A percentile compares a stretch with the other conserved stretches of the same genome.
phyloP scores from a whole-genome alignment of 1,140 invertebrate species.

The Archegozetes longisetosus region DNA sequence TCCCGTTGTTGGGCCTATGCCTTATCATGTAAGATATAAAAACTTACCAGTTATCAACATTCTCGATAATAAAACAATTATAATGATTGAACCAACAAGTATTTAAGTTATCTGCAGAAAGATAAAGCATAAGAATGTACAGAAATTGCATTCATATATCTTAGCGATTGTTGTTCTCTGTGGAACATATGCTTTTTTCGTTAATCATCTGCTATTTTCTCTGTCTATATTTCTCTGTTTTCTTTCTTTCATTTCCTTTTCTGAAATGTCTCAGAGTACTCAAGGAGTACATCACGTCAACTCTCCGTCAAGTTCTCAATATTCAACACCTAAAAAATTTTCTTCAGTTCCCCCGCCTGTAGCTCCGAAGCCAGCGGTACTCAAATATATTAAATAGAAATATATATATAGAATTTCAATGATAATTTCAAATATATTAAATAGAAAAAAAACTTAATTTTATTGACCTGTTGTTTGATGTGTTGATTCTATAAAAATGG shows the following conservation, averaged over 20 bases:
- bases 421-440: neutral
- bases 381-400: neutral
- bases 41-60: neutral
- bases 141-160: too few species aligned
- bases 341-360: slow-evolving; percentile 5
- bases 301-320: slow-evolving; percentile 10
- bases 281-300: slow-evolving; percentile 19
- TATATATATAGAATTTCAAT: neutral
- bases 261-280: slow-evolving; percentile 10
- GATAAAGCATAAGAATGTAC: too few species aligned
- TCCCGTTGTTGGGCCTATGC: neutral
- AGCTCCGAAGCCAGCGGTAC: slow-evolving; percentile 13
- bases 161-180: too few species aligned
- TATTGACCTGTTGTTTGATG: too few species aligned
- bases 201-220: neutral
- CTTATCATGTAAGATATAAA: slow-evolving; percentile 3
- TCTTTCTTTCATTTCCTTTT: neutral
- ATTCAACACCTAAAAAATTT: neutral
- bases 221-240: neutral
- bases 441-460: too few species aligned
- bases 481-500: neutral
- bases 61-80: too few species aligned
- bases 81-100: too few species aligned
- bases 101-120: too few species aligned
- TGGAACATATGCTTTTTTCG: too few species aligned